Percentiles rank a stretch among this genome's conserved stretches.
These are phyloP conservation scores for Plectrocnemia conspersa DNA, from an alignment of 1,140 invertebrate genomes.

Conservation along the genomic window DNA sequence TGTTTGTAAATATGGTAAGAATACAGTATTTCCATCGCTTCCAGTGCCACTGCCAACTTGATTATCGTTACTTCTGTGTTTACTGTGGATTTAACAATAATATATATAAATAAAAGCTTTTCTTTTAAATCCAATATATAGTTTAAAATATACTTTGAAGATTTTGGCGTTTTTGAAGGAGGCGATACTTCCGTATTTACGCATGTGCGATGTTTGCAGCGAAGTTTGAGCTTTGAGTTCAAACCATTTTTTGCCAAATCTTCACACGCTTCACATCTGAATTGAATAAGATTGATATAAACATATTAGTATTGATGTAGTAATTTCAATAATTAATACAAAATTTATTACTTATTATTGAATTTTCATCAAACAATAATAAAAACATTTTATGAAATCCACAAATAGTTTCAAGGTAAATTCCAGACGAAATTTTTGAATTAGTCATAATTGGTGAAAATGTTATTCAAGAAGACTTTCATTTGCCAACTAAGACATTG, in stretches of 20 bases:
- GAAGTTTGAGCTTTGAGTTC: constrained; percentile 63
- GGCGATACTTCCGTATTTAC: constrained; percentile 38
- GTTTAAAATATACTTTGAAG: constrained; percentile 20
- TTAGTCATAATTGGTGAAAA: too few species aligned
- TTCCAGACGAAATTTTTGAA: too few species aligned
- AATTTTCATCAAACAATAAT: too few species aligned
- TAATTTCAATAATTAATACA: too few species aligned
- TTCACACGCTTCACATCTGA: constrained; percentile 71
- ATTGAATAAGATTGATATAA: constrained; percentile 22
- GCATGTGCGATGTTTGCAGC: constrained; percentile 60
- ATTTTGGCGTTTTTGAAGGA: constrained; percentile 31
- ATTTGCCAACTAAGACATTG: too few species aligned
- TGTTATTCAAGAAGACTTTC: too few species aligned
- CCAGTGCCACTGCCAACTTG: background rate
- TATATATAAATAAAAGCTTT: background rate
- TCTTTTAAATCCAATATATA: background rate
- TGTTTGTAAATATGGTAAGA: constrained; percentile 44
- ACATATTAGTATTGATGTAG: too few species aligned
- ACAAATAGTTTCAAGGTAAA: too few species aligned
- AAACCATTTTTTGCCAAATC: constrained; percentile 76
- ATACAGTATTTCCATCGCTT: constrained; percentile 31
- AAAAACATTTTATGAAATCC: too few species aligned
- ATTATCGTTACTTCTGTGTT: constrained; percentile 22
- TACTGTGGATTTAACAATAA: constrained; percentile 22
- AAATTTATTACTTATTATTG: too few species aligned